phyloP scores from a whole-genome alignment of 92 coral and sea anemone genomes.

The Isaurus tuberculatus region DNA sequence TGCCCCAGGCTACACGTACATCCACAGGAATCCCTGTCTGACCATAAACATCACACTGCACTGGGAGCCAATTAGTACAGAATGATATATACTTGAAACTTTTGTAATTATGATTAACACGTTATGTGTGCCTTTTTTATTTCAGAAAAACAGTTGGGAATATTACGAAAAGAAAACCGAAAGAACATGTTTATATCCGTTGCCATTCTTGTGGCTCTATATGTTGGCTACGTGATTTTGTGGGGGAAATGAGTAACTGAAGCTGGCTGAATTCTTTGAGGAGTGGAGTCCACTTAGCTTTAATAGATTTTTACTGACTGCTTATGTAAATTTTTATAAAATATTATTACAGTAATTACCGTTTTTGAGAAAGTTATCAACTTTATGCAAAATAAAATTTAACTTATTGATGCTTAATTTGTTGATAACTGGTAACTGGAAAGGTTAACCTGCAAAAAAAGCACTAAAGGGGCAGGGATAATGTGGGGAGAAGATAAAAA shows the following conservation, averaged over 20 bases:
- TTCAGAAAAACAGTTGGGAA: constrained; percentile 43
- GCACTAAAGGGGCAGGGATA: no score
- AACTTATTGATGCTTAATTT: no score
- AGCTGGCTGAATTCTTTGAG: not conserved
- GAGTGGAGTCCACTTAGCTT: not conserved
- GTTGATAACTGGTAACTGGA: no score
- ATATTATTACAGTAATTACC: no score
- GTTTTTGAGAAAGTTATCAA: no score
- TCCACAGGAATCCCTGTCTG: no score
- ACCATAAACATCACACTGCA: no score
- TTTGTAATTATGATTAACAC: not conserved
- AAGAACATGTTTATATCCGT: constrained; percentile 56
- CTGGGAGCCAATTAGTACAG: not conserved
- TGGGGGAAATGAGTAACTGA: constrained; percentile 21
- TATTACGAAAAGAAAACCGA: constrained; percentile 51
- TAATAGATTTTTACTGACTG: not conserved
- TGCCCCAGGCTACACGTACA: no score
- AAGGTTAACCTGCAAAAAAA: no score
- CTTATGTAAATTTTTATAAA: no score
- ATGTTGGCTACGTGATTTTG: constrained; percentile 33
- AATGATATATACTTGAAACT: not conserved
- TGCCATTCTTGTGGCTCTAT: constrained; percentile 40
- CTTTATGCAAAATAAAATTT: no score
- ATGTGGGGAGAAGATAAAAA: no score
- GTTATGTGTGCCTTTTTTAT: not conserved